Evolutionary conservation across 2,113 vertebrate species (phyloP), one percentile per base, ranked within the genome.

Genomic region (Hippoglossus stenolepis): DNA sequence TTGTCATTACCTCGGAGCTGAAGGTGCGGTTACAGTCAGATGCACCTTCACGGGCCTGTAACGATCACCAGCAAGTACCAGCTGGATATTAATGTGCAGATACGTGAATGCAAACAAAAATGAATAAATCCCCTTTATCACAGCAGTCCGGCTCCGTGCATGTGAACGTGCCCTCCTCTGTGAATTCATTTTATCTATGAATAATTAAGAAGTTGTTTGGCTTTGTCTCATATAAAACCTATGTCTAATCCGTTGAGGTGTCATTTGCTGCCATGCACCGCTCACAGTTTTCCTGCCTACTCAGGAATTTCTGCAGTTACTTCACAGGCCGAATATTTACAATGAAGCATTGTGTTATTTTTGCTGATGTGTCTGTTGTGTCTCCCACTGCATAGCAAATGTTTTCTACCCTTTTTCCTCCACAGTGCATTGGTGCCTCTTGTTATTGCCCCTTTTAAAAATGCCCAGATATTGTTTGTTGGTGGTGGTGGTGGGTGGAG

Each of bases 1-100:
- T 85, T 91, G 91, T 93, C 91, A 92, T 91, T 87, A 90, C 87
- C 90, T 83, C 85, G 62, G 15, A 80, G 70, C 80, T 79, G 76
- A 79, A 94, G 94, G 90, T 91, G 92, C 91, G 93, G 92, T 88
- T 91, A 82, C 71, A 68, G 71, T 77, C 14, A 26, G 31, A 59
- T 35, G 74, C 74, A 79, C 79, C 70, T 86, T 68, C 71, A 56
- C 24, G 68, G 60, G 23, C 83, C 70, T 53, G 0, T 38, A 3
- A 3, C 35, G 14, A 35, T 65, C 3, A 71, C 12, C 11, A 72
- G 26, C 9, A 28, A 28, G 26, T 4, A 51, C 5, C 47, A 51
- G 5, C 57, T 69, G 18, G 6, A 65, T 66, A 18, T 64, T 69
- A 10, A 9, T 69, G 47, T 21, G 11, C 17, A 62, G 35, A 31